These are phyloP conservation scores for Xyliphius kryptos DNA, from an alignment of 2,113 vertebrate genomes.

Conservation along the genomic window DNA sequence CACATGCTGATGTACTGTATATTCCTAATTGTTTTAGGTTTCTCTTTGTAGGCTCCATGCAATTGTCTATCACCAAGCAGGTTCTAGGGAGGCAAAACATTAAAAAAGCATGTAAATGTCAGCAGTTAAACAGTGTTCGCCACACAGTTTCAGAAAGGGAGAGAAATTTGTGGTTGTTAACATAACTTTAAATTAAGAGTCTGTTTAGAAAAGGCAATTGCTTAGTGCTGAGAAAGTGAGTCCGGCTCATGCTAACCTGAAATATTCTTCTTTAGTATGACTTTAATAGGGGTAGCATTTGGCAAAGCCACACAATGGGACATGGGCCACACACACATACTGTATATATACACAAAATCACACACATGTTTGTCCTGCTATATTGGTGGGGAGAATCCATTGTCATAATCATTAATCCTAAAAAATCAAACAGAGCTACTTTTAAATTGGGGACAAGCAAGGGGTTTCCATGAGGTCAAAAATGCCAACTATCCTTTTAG, in stretches of 20 bases:
- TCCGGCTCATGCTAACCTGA: conserved; percentile 56
- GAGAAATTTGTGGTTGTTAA: conserved; percentile 85
- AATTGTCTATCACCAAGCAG: conserved; percentile 74
- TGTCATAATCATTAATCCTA: too few relatives aligned
- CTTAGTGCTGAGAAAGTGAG: conserved; percentile 55
- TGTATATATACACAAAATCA: too few relatives aligned
- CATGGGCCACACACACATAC: too few relatives aligned
- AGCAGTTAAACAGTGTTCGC: conserved; percentile 65
- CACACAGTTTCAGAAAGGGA: conserved; percentile 57
- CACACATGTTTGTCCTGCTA: too few relatives aligned
- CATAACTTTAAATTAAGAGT: conserved; percentile 72
- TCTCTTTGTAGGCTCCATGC: conserved; percentile 53
- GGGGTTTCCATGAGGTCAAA: too few relatives aligned
- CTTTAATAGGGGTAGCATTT: conserved; percentile 42
- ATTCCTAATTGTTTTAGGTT: too few relatives aligned
- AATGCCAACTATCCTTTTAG: too few relatives aligned
- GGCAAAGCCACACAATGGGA: conserved; percentile 39
- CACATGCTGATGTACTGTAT: too few relatives aligned
- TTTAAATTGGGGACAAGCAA: too few relatives aligned
- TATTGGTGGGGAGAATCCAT: too few relatives aligned
- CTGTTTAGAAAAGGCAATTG: conserved; percentile 58
- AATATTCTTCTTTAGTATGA: conserved; percentile 48
- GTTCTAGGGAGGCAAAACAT: conserved; percentile 52
- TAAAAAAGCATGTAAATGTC: conserved; percentile 71
- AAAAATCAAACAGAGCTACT: too few relatives aligned